A percentile compares a stretch with the other conserved stretches of the same genome.
These are phyloP conservation scores for Andrena chrysosceles DNA, from an alignment of 2,888 invertebrate genomes.

Conservation along the genomic window DNA sequence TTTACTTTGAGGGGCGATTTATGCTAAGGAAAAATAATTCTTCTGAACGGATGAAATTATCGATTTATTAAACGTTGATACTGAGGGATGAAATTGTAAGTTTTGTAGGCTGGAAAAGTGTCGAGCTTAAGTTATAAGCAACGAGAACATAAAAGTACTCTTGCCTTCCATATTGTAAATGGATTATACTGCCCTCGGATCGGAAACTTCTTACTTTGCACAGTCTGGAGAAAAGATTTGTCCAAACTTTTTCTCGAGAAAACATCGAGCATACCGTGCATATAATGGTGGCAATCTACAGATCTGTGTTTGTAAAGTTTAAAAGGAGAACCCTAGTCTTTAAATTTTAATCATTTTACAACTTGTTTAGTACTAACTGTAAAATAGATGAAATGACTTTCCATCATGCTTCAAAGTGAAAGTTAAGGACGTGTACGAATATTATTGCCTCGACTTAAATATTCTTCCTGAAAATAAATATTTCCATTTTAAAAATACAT, in stretches of 20 bases:
- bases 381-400: not conserved
- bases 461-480: no score
- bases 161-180: conserved; percentile 12
- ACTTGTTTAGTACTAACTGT: not conserved
- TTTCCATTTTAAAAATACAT: no score
- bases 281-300: not conserved
- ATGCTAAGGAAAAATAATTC: not conserved
- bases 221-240: conserved; percentile 4
- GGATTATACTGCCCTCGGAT: conserved; percentile 1
- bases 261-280: not conserved
- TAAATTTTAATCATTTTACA: not conserved
- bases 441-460: no score
- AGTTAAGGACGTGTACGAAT: no score
- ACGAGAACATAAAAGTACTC: conserved; percentile 5
- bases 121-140: not conserved
- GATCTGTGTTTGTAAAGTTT: not conserved
- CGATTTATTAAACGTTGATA: not conserved
- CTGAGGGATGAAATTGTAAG: not conserved
- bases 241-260: not conserved
- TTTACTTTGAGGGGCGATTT: not conserved
- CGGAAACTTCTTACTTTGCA: conserved; percentile 12
- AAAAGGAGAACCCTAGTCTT: not conserved
- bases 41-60: not conserved
- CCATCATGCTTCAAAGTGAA: not conserved
- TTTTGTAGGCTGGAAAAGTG: not conserved